These are phyloP conservation scores for Botia almorhae DNA, from an alignment of 2,797 vertebrate species.

Conservation along the genomic window DNA sequence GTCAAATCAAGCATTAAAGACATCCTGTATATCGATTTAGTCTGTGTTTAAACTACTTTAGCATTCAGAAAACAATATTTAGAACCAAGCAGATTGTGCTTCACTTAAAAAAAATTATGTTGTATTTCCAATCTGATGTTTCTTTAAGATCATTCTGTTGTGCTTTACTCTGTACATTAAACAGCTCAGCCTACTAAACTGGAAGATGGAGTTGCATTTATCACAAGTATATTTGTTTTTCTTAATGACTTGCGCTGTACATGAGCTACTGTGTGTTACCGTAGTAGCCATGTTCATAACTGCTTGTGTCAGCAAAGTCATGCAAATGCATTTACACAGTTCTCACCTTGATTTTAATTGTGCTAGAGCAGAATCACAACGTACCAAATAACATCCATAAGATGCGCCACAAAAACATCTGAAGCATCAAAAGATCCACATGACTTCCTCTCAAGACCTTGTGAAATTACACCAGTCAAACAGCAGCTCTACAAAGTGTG, in stretches of 20 bases:
- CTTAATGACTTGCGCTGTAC: not conserved
- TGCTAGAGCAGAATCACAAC: conserved; percentile 8
- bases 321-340: not conserved
- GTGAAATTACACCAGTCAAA: conserved; percentile 23
- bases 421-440: not conserved
- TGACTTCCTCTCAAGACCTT: conserved; percentile 1
- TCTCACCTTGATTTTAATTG: conserved; percentile 6
- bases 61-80: too few species aligned
- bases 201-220: too few species aligned
- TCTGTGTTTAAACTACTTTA: not conserved
- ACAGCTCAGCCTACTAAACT: not conserved
- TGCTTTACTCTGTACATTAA: not conserved
- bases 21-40: not conserved
- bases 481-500: conserved; percentile 11
- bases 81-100: too few species aligned
- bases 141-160: too few species aligned
- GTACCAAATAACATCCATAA: conserved; percentile 39
- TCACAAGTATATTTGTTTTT: not conserved
- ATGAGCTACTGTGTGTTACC: not conserved
- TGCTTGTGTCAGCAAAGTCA: conserved; percentile 43
- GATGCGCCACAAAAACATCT: conserved; percentile 18
- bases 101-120: too few species aligned
- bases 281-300: not conserved
- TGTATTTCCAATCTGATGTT: too few species aligned
- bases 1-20: not conserved